Evolutionary conservation across 2,888 invertebrate species (phyloP).

Genomic region (Yponomeuta cagnagella): DNA sequence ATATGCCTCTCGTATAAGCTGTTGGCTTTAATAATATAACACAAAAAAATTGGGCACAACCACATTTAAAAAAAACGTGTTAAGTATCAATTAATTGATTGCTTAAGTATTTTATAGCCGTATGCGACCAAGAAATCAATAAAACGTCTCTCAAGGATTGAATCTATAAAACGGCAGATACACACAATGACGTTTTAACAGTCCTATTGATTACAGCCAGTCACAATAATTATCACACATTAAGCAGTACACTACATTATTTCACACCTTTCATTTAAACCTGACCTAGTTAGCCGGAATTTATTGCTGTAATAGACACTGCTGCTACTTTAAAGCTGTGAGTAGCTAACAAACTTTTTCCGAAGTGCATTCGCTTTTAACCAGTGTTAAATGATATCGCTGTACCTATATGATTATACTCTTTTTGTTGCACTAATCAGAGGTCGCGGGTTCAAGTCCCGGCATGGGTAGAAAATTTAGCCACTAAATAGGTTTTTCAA

Average conservation of each 20-base stretch:
- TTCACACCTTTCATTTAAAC: conserved; percentile 32
- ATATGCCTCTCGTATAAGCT: too few species aligned
- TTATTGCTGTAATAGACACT: conserved; percentile 17
- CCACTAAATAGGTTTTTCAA: too few species aligned
- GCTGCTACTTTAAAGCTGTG: background rate
- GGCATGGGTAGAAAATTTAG: too few species aligned
- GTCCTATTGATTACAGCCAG: conserved; percentile 3
- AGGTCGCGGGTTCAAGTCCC: too few species aligned
- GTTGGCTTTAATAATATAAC: too few species aligned
- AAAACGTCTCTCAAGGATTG: background rate
- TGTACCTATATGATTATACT: too few species aligned
- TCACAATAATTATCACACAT: conserved; percentile 5
- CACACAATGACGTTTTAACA: background rate
- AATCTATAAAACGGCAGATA: background rate
- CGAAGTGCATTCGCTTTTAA: background rate
- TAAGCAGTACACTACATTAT: conserved; percentile 21
- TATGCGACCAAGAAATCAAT: too few species aligned
- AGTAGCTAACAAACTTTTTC: background rate
- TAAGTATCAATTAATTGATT: too few species aligned
- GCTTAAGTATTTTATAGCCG: too few species aligned
- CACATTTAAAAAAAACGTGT: too few species aligned
- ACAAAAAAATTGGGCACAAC: too few species aligned
- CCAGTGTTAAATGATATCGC: background rate
- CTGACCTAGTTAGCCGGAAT: conserved; percentile 33
- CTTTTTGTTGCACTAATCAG: too few species aligned